These are phyloP conservation scores for Choloepus hoffmanni DNA, from an alignment of 2,113 vertebrate species.

Conservation along the genomic window DNA sequence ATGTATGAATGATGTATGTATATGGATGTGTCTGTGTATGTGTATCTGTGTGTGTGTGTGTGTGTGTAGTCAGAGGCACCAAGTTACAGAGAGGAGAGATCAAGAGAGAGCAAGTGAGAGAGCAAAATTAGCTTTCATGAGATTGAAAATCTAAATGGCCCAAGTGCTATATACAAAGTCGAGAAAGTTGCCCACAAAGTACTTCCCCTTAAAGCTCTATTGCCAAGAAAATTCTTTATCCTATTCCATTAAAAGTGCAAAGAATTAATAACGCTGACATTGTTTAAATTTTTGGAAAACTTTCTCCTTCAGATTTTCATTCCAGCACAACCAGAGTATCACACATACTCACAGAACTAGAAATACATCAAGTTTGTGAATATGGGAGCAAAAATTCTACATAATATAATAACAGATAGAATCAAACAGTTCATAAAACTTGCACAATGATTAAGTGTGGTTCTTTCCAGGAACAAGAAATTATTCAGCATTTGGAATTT, in stretches of 20 bases:
- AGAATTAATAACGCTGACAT: neutral
- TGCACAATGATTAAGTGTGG: fast-evolving
- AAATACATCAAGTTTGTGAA: fast-evolving
- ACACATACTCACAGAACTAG: fast-evolving
- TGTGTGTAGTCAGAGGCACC: too few species aligned
- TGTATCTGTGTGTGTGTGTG: neutral
- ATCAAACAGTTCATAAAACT: fast-evolving
- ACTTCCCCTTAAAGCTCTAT: neutral
- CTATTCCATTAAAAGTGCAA: neutral
- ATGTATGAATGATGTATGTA: too few species aligned
- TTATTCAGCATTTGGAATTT: neutral
- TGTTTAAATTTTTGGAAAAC: neutral
- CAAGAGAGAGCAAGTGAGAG: neutral
- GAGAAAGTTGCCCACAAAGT: neutral
- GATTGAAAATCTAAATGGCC: neutral
- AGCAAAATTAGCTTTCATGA: neutral
- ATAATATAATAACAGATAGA: fast-evolving
- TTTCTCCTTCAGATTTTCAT: neutral
- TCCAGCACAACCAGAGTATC: neutral
- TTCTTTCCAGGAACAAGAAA: neutral
- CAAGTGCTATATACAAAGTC: fast-evolving
- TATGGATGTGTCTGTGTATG: too few species aligned
- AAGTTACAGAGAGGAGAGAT: neutral
- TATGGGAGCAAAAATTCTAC: fast-evolving
- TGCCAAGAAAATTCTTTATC: neutral